Evolutionary conservation across 2,888 invertebrate species (phyloP).

Genomic region (Agrypnus murinus): DNA sequence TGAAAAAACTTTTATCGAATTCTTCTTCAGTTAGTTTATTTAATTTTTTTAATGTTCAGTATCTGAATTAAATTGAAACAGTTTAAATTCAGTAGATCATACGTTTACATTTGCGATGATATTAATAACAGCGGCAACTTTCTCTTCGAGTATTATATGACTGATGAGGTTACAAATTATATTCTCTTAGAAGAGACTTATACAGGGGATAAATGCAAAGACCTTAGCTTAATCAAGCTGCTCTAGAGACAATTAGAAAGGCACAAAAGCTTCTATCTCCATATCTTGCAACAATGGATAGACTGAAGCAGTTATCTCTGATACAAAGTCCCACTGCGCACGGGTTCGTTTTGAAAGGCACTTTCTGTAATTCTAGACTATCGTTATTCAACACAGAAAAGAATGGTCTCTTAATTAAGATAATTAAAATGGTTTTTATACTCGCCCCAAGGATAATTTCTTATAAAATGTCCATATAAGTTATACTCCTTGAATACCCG

Average conservation of each 20-base stretch:
- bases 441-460: slow-evolving; percentile 34
- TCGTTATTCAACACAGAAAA: slow-evolving; percentile 36
- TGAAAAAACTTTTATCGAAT: slow-evolving; percentile 11
- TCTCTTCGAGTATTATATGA: slow-evolving; percentile 5
- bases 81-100: no score
- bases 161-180: slow-evolving; percentile 47
- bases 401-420: slow-evolving; percentile 38
- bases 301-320: slow-evolving; percentile 45
- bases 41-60: no score
- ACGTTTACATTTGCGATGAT: no score
- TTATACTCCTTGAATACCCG: slow-evolving; percentile 25
- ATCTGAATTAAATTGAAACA: neutral
- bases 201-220: slow-evolving; percentile 43
- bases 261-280: slow-evolving; percentile 51
- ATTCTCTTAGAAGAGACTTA: slow-evolving; percentile 40
- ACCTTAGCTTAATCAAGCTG: slow-evolving; percentile 52
- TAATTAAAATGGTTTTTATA: slow-evolving; percentile 36
- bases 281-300: slow-evolving; percentile 50
- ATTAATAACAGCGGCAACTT: no score
- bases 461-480: slow-evolving; percentile 25
- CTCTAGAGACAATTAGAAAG: slow-evolving; percentile 50
- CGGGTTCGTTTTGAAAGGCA: slow-evolving; percentile 39
- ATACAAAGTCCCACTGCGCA: slow-evolving; percentile 46
- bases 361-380: slow-evolving; percentile 36
- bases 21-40: neutral